These are phyloP conservation scores for Oostethus manadensis DNA, from an alignment of 2,113 vertebrate genomes.

Conservation along the genomic window DNA sequence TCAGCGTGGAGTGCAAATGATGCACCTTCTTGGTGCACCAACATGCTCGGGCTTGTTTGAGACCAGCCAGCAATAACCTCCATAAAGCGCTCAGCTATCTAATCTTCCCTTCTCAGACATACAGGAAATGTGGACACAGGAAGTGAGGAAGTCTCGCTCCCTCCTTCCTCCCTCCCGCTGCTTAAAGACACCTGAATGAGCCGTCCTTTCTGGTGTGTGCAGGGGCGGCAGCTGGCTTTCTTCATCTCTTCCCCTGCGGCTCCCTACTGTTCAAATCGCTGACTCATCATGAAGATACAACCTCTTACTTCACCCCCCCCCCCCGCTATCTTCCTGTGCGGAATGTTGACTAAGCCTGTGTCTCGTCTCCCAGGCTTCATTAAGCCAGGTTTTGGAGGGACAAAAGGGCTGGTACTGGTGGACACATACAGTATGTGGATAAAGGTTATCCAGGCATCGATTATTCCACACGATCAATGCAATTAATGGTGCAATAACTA, in stretches of 20 bases:
- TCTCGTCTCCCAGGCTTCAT: no score
- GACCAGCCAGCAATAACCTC: background rate
- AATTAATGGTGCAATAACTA: no score
- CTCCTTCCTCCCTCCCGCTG: no score
- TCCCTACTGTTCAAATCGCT: background rate
- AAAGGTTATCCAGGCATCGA: no score
- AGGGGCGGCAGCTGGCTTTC: background rate
- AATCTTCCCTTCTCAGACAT: constrained; percentile 1
- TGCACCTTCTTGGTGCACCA: background rate
- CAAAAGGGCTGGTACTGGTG: no score
- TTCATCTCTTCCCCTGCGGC: background rate
- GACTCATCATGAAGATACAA: background rate
- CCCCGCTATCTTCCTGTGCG: background rate
- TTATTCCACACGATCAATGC: no score
- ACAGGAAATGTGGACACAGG: constrained; percentile 3
- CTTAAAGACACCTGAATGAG: background rate
- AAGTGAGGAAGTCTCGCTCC: background rate
- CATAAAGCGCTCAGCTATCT: background rate
- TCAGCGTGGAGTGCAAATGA: background rate
- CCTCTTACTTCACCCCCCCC: background rate
- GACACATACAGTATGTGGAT: no score
- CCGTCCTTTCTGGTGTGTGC: background rate
- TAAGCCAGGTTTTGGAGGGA: no score
- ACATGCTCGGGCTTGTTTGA: constrained; percentile 4
- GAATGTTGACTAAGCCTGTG: constrained; percentile 16